Evolutionary conservation across 2,888 invertebrate genomes (phyloP), one percentile per base, ranked within the genome.

Genomic region (Agelastica alni): DNA sequence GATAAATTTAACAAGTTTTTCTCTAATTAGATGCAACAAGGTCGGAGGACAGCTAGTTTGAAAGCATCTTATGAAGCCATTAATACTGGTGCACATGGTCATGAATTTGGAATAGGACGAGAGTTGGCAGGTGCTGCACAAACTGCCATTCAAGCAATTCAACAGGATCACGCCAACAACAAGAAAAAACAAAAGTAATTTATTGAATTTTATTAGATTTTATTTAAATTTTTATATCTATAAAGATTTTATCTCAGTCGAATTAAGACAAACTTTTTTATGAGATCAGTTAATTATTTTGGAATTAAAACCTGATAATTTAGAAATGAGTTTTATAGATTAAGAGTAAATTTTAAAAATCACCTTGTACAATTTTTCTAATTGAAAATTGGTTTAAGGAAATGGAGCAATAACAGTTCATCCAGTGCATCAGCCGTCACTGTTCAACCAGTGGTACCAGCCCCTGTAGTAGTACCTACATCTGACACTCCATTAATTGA

Each of bases 51-150:
- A 0, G 93, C 96, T 1, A 93, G 94, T 67, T 79, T 96, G 62
- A 96, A 96, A 77, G 96, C 96, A 9, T 95, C 95, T 20, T 96
- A 94, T 73, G 96, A 96, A 75, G 96, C 95, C 0, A 88, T 90
- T 51, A 85, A 86, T 58, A 83, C 86, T 0, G 84, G 86, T 37
- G 73, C 70, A 2, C 82, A 80, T 4, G 81, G 83, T 1, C 82
- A 83, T 56, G 88, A 88, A 53, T 83, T 87, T 58, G 83, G 85
- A 67, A 85, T 88, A 51, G 86, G 86, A 17, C 79, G 86, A 55
- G 91, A 88, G 70, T 78, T 87, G 51, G 85, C 87, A 4, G 85
- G 86, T 2, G 87, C 87, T 1, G 85, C 87, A 1, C 89, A 88
- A 73, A 88, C 85, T 51, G 85, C 87, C 0, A 79, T 88, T 45